Percentiles rank a stretch among this genome's conserved stretches.
These are phyloP conservation scores for Mystacornis crossleyi DNA, from an alignment of 2,113 vertebrate genomes.

Conservation along the genomic window DNA sequence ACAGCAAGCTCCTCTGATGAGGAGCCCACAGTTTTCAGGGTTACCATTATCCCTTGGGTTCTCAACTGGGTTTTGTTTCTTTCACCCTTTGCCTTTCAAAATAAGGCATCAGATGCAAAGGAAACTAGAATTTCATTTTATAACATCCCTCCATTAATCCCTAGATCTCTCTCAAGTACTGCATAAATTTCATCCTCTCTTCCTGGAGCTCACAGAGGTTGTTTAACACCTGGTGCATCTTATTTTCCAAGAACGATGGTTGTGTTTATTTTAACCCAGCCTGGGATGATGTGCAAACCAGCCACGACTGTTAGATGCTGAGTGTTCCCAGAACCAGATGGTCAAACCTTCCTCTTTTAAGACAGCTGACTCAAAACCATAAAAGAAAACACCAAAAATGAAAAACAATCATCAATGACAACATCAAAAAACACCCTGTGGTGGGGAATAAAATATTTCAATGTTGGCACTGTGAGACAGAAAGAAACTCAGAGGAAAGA, in stretches of 20 bases:
- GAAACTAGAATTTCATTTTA: conserved; percentile 4
- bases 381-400: conserved; percentile 54
- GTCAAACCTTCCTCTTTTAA: conserved; percentile 41
- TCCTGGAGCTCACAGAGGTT: not conserved
- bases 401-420: conserved; percentile 43
- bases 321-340: conserved; percentile 54
- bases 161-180: conserved; percentile 22
- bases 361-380: conserved; percentile 49
- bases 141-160: not conserved
- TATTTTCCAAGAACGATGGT: not conserved
- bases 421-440: conserved; percentile 27
- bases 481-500: not conserved
- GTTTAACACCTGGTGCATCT: conserved; percentile 56
- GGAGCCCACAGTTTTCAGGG: not conserved
- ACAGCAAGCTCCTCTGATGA: not conserved
- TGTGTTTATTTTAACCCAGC: conserved; percentile 54
- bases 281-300: conserved; percentile 51
- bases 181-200: conserved; percentile 30
- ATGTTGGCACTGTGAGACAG: not conserved
- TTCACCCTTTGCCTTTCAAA: not conserved
- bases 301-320: conserved; percentile 2
- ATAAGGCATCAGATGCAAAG: not conserved
- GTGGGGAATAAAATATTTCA: not conserved
- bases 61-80: not conserved
- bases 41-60: not conserved